phyloP scores from a whole-genome alignment of 2,113 vertebrate genomes.

The Semicossyphus pulcher region DNA sequence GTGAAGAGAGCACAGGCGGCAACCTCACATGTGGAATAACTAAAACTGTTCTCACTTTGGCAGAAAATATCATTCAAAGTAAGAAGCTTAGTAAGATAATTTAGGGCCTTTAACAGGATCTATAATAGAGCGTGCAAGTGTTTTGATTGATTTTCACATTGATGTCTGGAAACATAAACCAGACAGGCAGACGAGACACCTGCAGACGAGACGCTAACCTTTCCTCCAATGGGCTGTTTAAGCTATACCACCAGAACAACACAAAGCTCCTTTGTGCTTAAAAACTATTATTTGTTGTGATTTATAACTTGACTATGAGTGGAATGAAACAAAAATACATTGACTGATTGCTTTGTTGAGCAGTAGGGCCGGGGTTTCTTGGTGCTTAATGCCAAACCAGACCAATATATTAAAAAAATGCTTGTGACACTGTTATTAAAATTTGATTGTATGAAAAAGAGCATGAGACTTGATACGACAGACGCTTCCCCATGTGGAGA shows the following conservation, averaged over 20 bases:
- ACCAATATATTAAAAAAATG: constrained; percentile 1
- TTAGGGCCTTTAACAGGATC: too few relatives aligned
- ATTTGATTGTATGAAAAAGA: constrained; percentile 27
- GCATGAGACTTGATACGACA: constrained; percentile 22
- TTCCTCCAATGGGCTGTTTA: constrained; percentile 27
- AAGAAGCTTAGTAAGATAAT: too few relatives aligned
- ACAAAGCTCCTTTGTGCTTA: constrained; percentile 42
- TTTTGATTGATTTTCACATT: too few relatives aligned
- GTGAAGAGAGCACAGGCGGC: too few relatives aligned
- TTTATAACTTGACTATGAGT: constrained; percentile 40
- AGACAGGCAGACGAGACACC: constrained; percentile 13
- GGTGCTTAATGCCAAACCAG: not conserved
- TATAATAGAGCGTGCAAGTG: too few relatives aligned
- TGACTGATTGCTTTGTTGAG: constrained; percentile 13
- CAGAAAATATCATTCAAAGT: too few relatives aligned
- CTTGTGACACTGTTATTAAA: constrained; percentile 20
- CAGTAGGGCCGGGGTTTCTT: not conserved
- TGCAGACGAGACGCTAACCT: not conserved
- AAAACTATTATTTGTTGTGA: constrained; percentile 27
- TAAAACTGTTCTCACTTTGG: too few relatives aligned
- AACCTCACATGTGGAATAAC: too few relatives aligned
- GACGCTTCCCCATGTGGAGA: constrained; percentile 40
- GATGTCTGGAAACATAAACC: too few relatives aligned
- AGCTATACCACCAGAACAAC: constrained; percentile 44
- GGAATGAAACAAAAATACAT: constrained; percentile 32